Conservation (phyloP, 2,113 vertebrate species). For the Ptychochromis oligacanthus region DNA sequence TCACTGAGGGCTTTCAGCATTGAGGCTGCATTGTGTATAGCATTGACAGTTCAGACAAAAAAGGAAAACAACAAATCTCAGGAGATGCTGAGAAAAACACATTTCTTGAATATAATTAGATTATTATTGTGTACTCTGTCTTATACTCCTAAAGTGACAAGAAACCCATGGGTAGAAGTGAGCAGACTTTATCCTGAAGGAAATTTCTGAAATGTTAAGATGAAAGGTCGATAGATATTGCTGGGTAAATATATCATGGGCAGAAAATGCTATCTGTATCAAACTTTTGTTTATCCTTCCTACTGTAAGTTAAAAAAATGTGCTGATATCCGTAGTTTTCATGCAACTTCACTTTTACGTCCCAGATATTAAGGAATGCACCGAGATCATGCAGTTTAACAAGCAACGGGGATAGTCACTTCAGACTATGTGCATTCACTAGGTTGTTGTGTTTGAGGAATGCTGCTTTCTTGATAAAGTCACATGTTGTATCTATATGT, state of each 20-base stretch:
- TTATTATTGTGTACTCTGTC: neutral
- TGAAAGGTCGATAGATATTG: neutral
- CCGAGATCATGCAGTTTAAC: slow-evolving; percentile 28
- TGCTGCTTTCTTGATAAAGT: neutral
- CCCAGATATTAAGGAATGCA: slow-evolving; percentile 6
- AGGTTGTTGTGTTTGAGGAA: neutral
- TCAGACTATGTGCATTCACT: neutral
- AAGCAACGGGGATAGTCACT: slow-evolving; percentile 46
- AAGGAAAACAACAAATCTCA: slow-evolving; percentile 19
- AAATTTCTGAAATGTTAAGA: neutral
- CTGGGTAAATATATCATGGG: neutral
- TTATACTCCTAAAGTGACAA: neutral
- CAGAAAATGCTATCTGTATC: neutral
- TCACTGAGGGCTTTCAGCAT: neutral
- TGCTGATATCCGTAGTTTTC: slow-evolving; percentile 13
- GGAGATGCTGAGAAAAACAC: neutral
- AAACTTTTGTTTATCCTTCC: neutral
- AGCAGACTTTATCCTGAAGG: neutral
- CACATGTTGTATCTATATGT: no score
- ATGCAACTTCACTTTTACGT: neutral
- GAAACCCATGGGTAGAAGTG: neutral
- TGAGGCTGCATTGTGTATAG: neutral
- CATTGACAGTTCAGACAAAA: neutral
- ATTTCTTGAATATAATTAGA: slow-evolving; percentile 10
- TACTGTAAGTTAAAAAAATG: slow-evolving; percentile 5